Evolutionary conservation across 1,140 invertebrate genomes (phyloP).

Genomic region (Solenopsis fugax): DNA sequence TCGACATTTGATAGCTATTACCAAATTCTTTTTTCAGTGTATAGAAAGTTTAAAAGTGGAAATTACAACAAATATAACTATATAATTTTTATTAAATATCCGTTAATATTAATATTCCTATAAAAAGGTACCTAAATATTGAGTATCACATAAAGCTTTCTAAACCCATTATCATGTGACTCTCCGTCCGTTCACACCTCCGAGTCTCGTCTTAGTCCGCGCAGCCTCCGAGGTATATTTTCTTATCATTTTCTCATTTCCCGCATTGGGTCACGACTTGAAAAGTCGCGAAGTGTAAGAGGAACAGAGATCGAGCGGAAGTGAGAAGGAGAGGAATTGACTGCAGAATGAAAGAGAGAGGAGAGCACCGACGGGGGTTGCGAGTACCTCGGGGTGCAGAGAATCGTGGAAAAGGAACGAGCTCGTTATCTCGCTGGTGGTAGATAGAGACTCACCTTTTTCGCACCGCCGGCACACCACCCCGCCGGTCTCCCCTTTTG

Average conservation of each 20-base stretch:
- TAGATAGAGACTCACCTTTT: constrained; percentile 82
- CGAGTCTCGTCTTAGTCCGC: constrained; percentile 35
- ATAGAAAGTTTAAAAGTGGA: too few species aligned
- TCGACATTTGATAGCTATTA: too few species aligned
- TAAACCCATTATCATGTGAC: constrained; percentile 31
- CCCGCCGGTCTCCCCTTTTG: constrained; percentile 53
- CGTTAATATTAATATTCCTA: constrained; percentile 12
- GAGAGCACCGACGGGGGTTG: constrained; percentile 50
- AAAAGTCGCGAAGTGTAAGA: constrained; percentile 55
- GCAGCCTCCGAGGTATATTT: constrained; percentile 61
- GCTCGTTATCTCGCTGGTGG: constrained; percentile 80
- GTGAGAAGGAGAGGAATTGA: constrained; percentile 38
- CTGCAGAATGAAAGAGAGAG: constrained; percentile 20
- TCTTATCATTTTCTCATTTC: constrained; percentile 78
- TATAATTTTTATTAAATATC: too few species aligned
- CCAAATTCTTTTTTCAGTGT: too few species aligned
- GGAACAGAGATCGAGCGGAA: neutral
- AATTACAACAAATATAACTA: too few species aligned
- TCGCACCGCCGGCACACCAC: constrained; percentile 59
- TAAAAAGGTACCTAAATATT: constrained; percentile 14
- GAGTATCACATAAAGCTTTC: constrained; percentile 4
- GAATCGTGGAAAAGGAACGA: constrained; percentile 71
- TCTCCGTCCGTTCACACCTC: constrained; percentile 7
- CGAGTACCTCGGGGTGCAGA: constrained; percentile 60
- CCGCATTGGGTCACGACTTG: constrained; percentile 64